These are phyloP conservation scores for Vulpes lagopus DNA, from an alignment of 2,113 vertebrate species.

Conservation along the genomic window DNA sequence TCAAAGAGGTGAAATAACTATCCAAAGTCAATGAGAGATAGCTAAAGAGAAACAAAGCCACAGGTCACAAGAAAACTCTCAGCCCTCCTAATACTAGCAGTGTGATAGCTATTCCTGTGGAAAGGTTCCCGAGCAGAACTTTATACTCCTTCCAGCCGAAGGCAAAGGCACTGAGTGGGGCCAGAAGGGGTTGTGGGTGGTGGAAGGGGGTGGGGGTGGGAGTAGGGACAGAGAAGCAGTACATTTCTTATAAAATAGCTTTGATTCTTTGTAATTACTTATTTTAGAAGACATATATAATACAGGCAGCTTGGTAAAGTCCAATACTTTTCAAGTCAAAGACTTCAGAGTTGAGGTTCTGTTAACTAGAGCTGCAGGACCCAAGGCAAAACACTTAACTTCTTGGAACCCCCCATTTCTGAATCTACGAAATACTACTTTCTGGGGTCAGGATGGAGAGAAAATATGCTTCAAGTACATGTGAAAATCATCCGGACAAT, in stretches of 20 bases:
- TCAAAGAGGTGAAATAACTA: neutral
- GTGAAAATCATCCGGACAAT: neutral
- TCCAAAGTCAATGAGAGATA: neutral
- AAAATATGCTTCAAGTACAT: neutral
- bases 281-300: neutral
- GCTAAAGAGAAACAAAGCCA: neutral
- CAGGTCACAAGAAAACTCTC: neutral
- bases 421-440: neutral
- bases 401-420: neutral
- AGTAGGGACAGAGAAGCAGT: neutral
- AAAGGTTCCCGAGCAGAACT: neutral
- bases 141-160: neutral
- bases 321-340: neutral
- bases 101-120: neutral
- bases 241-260: neutral
- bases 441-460: neutral
- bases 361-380: no score
- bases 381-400: neutral
- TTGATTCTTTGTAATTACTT: neutral
- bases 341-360: neutral
- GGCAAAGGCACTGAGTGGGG: neutral
- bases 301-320: neutral
- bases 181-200: neutral
- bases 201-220: neutral
- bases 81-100: neutral